Base-by-base conservation (phyloP, 2,888 invertebrate species). In the Parnassius mnemosyne region DNA sequence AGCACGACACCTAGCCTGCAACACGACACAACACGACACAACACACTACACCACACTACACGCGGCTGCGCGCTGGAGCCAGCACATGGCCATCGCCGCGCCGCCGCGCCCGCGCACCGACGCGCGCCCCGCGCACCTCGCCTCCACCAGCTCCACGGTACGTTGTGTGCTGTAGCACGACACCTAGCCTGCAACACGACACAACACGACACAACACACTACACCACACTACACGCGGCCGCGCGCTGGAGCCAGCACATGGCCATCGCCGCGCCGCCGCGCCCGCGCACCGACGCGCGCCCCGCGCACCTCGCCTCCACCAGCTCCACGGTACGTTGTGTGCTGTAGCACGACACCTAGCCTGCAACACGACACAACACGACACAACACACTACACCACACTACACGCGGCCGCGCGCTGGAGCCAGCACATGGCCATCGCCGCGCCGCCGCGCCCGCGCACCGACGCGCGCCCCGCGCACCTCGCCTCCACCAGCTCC, bases 251-350 rank as follows among this genome's bases (percentile, higher is more conserved):
- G 94, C 77, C 95, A 96, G 83, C 95, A 93, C 76, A 97, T 97
- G 96, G 96, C 96, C 9, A 97, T 98, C 77, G 92, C 96, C 73
- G 95, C 97, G 55, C 97, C 97, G 88, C 97, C 85, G 93, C 96
- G 66, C 93, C 97, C 68, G 94, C 95, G 49, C 92, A 92, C 78
- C 94, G 95, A 50, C 93, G 94, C 72, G 92, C 94, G 65, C 94
- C 95, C 81, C 94, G 95, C 95, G 1, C 96, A 96, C 82, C 95
- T 96, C 5, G 94, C 95, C 68, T 94, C 95, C 70, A 95, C 95
- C 67, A 93, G 95, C 9, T 94, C 95, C 50, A 95, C 95, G 0
- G 92, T 61, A 42, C 42, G 13, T n/a, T 13, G 42, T 34, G 2
- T 43, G 42, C 13, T 42, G 13, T 46, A n/a, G 11, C 46, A 11